These are phyloP conservation scores for Zaprionus gabonicus DNA, from an alignment of 1,140 invertebrate species.

Conservation along the genomic window DNA sequence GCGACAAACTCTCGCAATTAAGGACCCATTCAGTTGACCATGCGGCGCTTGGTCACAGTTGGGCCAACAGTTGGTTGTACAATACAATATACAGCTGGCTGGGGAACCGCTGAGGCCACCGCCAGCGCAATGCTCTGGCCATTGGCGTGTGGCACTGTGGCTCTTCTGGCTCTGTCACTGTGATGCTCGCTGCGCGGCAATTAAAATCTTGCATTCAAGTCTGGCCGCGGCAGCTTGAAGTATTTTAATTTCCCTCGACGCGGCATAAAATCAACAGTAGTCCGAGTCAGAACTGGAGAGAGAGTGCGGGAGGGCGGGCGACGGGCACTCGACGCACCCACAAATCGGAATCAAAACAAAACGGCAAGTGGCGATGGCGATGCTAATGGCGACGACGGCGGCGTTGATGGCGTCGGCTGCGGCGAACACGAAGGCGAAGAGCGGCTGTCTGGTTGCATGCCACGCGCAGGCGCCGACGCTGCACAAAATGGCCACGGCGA, in stretches of 20 bases:
- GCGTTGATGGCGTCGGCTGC: conserved; percentile 22
- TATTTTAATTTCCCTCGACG: conserved; percentile 76
- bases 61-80: conserved; percentile 75
- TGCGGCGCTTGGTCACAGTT: conserved; percentile 35
- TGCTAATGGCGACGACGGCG: conserved; percentile 23
- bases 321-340: conserved; percentile 18
- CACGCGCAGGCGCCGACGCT: conserved; percentile 58
- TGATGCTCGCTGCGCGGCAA: conserved; percentile 60
- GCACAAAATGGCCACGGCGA: conserved; percentile 69
- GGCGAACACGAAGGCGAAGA: conserved; percentile 26
- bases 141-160: neutral
- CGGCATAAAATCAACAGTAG: conserved; percentile 54
- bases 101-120: conserved; percentile 22
- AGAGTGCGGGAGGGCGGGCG: neutral
- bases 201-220: conserved; percentile 76
- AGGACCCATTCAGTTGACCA: conserved; percentile 55
- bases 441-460: neutral
- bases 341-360: conserved; percentile 78
- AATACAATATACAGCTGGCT: conserved; percentile 66
- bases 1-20: conserved; percentile 50
- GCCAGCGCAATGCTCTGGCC: neutral
- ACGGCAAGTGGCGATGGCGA: conserved; percentile 48
- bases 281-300: neutral
- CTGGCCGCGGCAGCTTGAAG: conserved; percentile 57
- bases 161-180: neutral